A percentile compares a stretch with the other conserved stretches of the same genome.
Evolutionary conservation across 2,113 vertebrate genomes (phyloP).

Genomic region (Lontra canadensis): DNA sequence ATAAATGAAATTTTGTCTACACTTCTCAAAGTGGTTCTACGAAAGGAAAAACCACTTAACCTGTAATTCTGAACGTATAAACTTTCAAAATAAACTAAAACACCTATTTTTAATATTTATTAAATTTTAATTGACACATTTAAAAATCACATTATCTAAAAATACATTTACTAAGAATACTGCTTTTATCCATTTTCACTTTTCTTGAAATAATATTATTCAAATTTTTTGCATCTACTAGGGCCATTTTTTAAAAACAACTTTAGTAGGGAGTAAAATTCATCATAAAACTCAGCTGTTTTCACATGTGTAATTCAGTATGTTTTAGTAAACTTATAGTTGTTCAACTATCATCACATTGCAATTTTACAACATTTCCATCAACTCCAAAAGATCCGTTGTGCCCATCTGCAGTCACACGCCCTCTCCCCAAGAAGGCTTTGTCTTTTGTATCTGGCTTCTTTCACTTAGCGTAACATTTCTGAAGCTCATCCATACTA

Average conservation of each 20-base stretch:
- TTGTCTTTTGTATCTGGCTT: neutral
- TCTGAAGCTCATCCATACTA: neutral
- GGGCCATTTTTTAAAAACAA: neutral
- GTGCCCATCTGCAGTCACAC: neutral
- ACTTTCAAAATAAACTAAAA: neutral
- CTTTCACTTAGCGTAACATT: neutral
- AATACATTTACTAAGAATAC: neutral
- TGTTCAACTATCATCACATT: neutral
- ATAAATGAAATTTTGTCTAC: neutral
- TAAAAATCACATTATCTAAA: neutral
- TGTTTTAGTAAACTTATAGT: neutral
- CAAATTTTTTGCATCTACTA: neutral
- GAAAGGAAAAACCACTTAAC: neutral
- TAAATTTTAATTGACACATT: constrained; percentile 1
- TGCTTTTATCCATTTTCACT: neutral
- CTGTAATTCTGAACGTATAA: constrained; percentile 1
- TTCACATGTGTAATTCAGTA: neutral
- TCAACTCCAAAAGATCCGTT: neutral
- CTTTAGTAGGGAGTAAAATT: constrained; percentile 4
- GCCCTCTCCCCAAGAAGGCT: neutral
- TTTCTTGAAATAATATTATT: neutral
- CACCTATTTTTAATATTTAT: neutral
- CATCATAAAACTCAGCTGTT: neutral
- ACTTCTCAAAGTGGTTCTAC: neutral
- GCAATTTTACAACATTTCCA: neutral